Evolutionary conservation across 1,140 invertebrate genomes (phyloP).

Genomic region (Sycobia sp.): DNA sequence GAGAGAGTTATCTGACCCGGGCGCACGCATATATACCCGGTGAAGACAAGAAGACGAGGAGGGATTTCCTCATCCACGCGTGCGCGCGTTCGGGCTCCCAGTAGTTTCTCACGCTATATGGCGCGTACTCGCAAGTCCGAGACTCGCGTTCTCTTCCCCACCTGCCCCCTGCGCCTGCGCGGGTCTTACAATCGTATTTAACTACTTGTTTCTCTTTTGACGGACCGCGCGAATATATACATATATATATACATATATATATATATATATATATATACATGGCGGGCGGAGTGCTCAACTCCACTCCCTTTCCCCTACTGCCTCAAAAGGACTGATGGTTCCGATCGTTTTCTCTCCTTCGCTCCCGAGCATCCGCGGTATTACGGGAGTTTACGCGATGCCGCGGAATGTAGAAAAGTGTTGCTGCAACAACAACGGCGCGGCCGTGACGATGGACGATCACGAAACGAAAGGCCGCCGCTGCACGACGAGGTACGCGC

Average conservation of each 20-base stretch:
- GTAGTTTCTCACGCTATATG: conserved; percentile 25
- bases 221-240: conserved; percentile 20
- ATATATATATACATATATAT: too few species aligned
- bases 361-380: neutral
- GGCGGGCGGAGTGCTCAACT: neutral
- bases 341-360: conserved; percentile 21
- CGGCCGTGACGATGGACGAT: conserved; percentile 1
- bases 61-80: neutral
- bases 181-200: conserved; percentile 40
- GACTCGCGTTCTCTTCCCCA: too few species aligned
- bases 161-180: conserved; percentile 11
- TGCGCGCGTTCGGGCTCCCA: neutral
- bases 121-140: conserved; percentile 1
- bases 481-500: neutral
- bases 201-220: conserved; percentile 42
- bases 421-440: neutral
- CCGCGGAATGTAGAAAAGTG: conserved; percentile 33
- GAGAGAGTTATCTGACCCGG: too few species aligned
- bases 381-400: conserved; percentile 1
- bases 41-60: conserved; percentile 5
- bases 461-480: too few species aligned
- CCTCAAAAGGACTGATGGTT: conserved; percentile 8
- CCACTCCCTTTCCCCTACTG: neutral
- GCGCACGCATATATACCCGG: neutral
- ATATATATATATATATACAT: neutral